Conservation (phyloP, 2,113 vertebrate genomes). For the Scopus umbretta region DNA sequence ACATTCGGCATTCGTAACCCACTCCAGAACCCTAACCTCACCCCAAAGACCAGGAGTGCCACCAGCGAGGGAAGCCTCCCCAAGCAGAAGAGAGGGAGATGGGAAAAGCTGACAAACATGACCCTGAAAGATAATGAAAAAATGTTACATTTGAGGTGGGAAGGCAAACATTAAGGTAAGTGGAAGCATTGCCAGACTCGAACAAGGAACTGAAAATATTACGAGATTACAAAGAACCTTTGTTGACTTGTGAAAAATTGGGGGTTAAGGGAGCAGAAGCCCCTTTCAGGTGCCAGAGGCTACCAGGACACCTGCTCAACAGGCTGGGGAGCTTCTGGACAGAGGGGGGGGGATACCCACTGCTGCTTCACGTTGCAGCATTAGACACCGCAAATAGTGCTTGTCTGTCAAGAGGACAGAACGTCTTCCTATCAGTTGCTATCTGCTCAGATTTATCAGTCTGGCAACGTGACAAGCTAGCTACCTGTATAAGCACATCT, state of each 20-base stretch:
- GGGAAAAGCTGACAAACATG: neutral
- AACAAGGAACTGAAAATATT: neutral
- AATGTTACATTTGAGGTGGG: neutral
- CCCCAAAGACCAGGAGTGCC: neutral
- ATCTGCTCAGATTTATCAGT: neutral
- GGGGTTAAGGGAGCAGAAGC: neutral
- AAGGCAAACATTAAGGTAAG: neutral
- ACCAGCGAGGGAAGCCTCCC: neutral
- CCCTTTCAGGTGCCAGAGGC: neutral
- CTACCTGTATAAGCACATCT: neutral
- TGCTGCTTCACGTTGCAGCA: neutral
- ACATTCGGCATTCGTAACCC: neutral
- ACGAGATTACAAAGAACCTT: neutral
- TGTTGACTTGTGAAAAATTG: neutral
- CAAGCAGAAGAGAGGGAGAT: neutral
- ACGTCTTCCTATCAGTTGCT: fast-evolving
- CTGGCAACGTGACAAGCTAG: neutral
- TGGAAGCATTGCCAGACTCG: neutral
- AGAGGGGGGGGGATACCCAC: neutral
- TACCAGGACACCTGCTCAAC: neutral
- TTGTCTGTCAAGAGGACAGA: neutral
- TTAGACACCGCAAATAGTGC: neutral
- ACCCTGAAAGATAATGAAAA: neutral
- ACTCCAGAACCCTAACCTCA: neutral
- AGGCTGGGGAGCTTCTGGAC: neutral